phyloP scores from a whole-genome alignment of 2,888 invertebrate species.

The Drosophila hamatofila region DNA sequence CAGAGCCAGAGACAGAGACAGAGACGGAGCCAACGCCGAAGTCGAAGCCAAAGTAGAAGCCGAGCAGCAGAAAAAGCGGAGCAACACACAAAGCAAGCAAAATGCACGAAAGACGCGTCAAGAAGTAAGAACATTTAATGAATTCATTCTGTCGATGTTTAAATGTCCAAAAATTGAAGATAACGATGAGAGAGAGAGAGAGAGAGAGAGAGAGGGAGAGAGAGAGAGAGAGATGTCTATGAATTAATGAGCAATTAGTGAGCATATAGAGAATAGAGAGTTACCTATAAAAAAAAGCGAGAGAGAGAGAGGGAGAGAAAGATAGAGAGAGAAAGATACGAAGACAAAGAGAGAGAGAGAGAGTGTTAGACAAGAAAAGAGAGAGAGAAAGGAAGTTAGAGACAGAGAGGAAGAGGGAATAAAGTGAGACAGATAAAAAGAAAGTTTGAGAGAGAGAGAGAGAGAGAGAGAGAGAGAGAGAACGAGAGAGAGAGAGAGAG shows the following conservation, averaged over 20 bases:
- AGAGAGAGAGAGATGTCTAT: background rate
- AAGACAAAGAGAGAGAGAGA: too few species aligned
- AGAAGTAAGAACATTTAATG: conserved; percentile 74
- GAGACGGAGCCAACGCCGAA: background rate
- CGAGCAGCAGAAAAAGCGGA: background rate
- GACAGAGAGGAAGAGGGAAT: background rate
- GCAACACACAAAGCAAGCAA: conserved; percentile 4
- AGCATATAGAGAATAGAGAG: too few species aligned
- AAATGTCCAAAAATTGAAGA: background rate
- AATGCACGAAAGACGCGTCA: conserved; percentile 84
- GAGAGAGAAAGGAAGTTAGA: too few species aligned
- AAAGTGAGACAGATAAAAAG: too few species aligned
- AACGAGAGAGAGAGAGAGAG: background rate
- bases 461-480: background rate
- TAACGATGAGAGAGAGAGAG: background rate
- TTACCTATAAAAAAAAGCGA: too few species aligned
- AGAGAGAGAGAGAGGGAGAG: background rate
- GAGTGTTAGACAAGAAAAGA: too few species aligned
- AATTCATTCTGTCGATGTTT: background rate
- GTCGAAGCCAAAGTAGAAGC: background rate
- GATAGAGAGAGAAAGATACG: too few species aligned
- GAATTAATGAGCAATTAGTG: too few species aligned
- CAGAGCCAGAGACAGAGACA: background rate
- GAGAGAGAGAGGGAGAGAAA: too few species aligned
- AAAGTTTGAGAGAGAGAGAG: background rate